Base-by-base conservation (phyloP, 2,888 invertebrate genomes). In the Drosophila hawaiiensis region DNA sequence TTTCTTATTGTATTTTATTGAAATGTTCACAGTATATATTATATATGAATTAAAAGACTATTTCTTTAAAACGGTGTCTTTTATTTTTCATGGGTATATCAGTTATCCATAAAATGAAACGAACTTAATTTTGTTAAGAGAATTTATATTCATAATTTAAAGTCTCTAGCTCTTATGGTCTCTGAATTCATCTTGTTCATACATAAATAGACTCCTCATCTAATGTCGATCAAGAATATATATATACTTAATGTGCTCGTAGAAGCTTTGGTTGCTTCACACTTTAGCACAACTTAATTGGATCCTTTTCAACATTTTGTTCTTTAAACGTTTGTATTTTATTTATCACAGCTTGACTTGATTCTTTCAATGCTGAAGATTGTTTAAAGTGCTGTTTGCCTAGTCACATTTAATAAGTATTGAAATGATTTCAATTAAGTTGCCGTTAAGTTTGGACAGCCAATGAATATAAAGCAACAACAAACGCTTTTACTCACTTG, bases 371-470 rank as follows among this genome's bases (percentile, higher is more conserved):
- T 12, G 12, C 43, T 5, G 1, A 12, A 12, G 12, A 12, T 22
- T 5, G 41, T 10, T 22, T 12, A 22, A 25, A 47, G 7, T 16
- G 2, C 16, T 25, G 7, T 25, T 47, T 9, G 16, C 1, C 6
- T 1, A 4, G n/a, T 47, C 62, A 33, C 59, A 82, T 71, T 82
- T 70, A 71, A 76, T 79, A 69, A 74, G 64, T 53, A 77, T 68
- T 72, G 62, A 73, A 79, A 65, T 73, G 63, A 65, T 76, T 76
- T 73, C 73, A 73, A 76, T 76, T 73, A 70, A 22, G 62, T 49
- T 64, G 53, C 33, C 35, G 49, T 16, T 1, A 31, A 67, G 66
- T 56, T 63, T 61, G 29, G 14, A 19, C 28, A 10, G 12, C 10
- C 41, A 53, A 33, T 54, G 63, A 43, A 56, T 49, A 19, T 25